Conservation (phyloP, 1,140 invertebrate genomes). For the Heterodera schachtii region DNA sequence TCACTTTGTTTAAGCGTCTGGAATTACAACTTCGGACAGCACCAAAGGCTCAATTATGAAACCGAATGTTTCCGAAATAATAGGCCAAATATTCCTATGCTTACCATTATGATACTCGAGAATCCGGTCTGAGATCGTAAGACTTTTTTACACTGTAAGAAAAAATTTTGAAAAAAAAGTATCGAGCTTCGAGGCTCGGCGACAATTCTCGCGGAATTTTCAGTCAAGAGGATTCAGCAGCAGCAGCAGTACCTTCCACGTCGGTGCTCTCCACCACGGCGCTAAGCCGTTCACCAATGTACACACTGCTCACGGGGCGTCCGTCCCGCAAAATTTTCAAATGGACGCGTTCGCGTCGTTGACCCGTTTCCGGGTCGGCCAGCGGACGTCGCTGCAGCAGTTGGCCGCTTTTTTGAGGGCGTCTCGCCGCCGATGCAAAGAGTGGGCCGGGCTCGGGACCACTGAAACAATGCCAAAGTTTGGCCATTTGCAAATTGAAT, state of each 20-base stretch:
- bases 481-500: background rate
- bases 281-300: conserved; percentile 56
- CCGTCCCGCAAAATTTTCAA: conserved; percentile 52
- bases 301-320: conserved; percentile 54
- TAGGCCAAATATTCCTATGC: too few species aligned
- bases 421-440: conserved; percentile 33
- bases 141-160: too few species aligned
- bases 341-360: conserved; percentile 30
- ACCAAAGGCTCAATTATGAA: too few species aligned
- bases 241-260: conserved; percentile 30
- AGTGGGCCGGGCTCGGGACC: conserved; percentile 47
- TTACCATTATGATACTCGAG: too few species aligned
- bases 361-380: background rate
- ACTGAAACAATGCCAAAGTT: conserved; percentile 17
- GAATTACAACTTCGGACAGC: too few species aligned
- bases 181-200: too few species aligned
- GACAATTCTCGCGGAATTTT: too few species aligned
- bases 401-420: conserved; percentile 12
- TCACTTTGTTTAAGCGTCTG: too few species aligned
- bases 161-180: too few species aligned
- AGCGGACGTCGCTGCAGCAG: background rate
- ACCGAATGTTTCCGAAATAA: too few species aligned
- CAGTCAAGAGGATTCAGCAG: too few species aligned
- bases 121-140: too few species aligned
- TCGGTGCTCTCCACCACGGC: conserved; percentile 52